Conservation (phyloP, 2,888 invertebrate species). For the Apotomis betuletana region DNA sequence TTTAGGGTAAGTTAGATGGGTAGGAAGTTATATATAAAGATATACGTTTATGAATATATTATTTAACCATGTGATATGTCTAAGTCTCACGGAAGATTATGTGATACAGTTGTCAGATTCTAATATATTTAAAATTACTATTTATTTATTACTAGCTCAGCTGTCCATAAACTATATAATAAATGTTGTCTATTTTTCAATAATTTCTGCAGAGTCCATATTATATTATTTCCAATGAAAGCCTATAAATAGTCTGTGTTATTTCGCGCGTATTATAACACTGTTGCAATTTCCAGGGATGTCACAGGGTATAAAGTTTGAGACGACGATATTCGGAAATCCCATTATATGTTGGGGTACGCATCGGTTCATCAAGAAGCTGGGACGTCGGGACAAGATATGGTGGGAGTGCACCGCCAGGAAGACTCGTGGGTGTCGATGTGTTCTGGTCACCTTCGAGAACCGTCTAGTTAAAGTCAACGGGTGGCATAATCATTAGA, state of each 20-base stretch:
- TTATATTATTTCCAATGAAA: neutral
- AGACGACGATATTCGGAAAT: conserved; percentile 68
- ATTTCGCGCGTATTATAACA: neutral
- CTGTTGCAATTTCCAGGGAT: conserved; percentile 19
- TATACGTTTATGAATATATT: too few species aligned
- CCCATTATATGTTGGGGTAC: conserved; percentile 74
- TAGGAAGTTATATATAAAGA: too few species aligned
- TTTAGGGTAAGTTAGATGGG: too few species aligned
- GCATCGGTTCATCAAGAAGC: conserved; percentile 70
- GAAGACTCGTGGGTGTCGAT: conserved; percentile 66
- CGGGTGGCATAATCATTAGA: conserved; percentile 72
- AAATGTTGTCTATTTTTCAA: too few species aligned
- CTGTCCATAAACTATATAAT: too few species aligned
- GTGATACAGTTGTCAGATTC: too few species aligned
- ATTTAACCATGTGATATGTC: too few species aligned
- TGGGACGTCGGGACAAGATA: conserved; percentile 64
- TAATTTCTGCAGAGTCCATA: neutral
- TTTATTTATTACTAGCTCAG: too few species aligned
- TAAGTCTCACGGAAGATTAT: too few species aligned
- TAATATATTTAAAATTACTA: too few species aligned
- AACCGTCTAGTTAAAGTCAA: conserved; percentile 67
- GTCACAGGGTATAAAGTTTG: conserved; percentile 57
- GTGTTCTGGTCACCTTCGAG: conserved; percentile 69
- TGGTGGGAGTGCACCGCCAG: conserved; percentile 76
- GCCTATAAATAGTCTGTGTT: too few species aligned